Base-by-base conservation (phyloP, 1,140 invertebrate genomes). In the Pogonomyrmex californicus region DNA sequence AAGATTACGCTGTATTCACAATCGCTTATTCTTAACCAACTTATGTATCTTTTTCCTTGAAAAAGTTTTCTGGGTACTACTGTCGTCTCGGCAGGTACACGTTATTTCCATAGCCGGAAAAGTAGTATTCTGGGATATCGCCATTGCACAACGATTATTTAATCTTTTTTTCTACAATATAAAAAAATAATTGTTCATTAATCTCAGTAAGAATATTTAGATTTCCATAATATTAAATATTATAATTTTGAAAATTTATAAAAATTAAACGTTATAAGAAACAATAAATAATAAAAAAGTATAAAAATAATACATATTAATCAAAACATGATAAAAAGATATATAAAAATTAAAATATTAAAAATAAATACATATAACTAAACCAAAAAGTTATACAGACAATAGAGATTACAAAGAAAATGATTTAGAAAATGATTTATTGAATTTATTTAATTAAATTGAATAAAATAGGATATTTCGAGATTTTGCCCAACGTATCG, bases 171-270 rank as follows among this genome's bases (percentile, higher is more conserved):
- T 4, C 38, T 7, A 12, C 10, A 68, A 1, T 30, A 30, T 23
- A 47, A 38, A 65, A 38, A 60, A 33, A 0, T 30, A 10, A 33
- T 33, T 17, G 62, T 63, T 63, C 12, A 38, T 17, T 6, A 63
- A 10, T 63, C 4, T 33, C 12, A 33, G 2, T 38, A 36, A 63
- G 14, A 63, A 63, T 63, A 36, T 5, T 33, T 23, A 23, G 23
- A 23, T 23, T 12, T 1, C 5, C 1, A 17, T 63, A 41, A 41
- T 65, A 65, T 63, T 4, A 33, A 12, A 4, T 33, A 60, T 60
- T 33, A 60, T 60, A 60, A 60, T 14, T 33, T 62, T 62, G 6
- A 5, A 62, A 60, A 60, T 60, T 60, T 62, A 62, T 10, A 62
- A 36, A 3, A 36, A 33, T 60, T 60, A 60, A 60, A 60, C 12